Conservation (phyloP, 1,140 invertebrate species). For the Pogonognathellus flavescens region DNA sequence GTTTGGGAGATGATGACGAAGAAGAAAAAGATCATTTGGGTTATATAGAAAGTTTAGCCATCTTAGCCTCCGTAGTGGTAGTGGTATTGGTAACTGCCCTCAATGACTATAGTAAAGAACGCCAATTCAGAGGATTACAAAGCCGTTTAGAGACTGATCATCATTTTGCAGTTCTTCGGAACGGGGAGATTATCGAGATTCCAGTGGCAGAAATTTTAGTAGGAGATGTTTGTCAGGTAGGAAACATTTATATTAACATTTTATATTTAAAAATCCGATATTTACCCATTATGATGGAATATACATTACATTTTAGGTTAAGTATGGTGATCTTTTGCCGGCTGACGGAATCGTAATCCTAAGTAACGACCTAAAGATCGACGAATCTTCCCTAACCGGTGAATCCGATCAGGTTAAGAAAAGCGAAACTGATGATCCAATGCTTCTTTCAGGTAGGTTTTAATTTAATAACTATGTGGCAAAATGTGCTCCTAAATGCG, state of each 20-base stretch:
- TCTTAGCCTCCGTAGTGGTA: conserved; percentile 76
- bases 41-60: conserved; percentile 80
- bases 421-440: conserved; percentile 74
- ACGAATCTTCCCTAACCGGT: conserved; percentile 81
- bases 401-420: conserved; percentile 83
- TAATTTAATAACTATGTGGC: neutral
- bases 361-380: conserved; percentile 81
- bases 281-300: conserved; percentile 17
- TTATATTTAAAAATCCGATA: neutral
- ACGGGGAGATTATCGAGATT: conserved; percentile 75
- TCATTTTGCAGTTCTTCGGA: conserved; percentile 78
- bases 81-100: conserved; percentile 79
- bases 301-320: conserved; percentile 68
- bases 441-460: conserved; percentile 76
- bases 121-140: conserved; percentile 79
- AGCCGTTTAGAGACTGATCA: conserved; percentile 80
- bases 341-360: conserved; percentile 79
- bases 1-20: conserved; percentile 6
- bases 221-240: conserved; percentile 78
- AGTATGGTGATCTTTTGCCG: conserved; percentile 76
- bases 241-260: neutral
- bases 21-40: conserved; percentile 72
- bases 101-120: conserved; percentile 79
- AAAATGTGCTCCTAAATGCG: no score
- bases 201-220: conserved; percentile 78